These are phyloP conservation scores for Diaphora mendica DNA, from an alignment of 2,888 invertebrate genomes.

Conservation along the genomic window DNA sequence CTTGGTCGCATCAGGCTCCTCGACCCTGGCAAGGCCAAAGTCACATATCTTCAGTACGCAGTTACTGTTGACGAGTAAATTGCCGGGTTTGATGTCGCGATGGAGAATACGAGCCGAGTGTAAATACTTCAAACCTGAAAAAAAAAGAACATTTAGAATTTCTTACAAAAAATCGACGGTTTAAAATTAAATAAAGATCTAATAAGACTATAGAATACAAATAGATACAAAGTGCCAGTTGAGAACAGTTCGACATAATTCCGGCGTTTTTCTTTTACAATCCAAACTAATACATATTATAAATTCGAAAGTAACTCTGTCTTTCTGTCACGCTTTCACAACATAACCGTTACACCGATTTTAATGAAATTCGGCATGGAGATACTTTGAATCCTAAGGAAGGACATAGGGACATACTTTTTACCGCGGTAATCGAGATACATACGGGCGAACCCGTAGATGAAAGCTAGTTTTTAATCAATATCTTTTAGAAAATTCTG, in stretches of 20 bases:
- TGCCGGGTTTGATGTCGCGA: slow-evolving; percentile 99
- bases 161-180: background rate
- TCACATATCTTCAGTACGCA: slow-evolving; percentile 99
- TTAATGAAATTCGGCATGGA: too few species aligned
- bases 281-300: too few species aligned
- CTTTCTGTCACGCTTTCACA: too few species aligned
- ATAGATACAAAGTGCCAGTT: too few species aligned
- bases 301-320: too few species aligned
- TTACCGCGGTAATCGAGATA: too few species aligned
- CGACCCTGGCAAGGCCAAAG: slow-evolving; percentile 99
- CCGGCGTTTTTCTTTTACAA: background rate
- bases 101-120: slow-evolving; percentile 99
- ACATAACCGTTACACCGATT: too few species aligned
- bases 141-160: background rate
- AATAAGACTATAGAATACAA: too few species aligned
- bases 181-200: background rate
- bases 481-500: too few species aligned
- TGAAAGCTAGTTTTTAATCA: background rate
- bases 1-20: slow-evolving; percentile 96
- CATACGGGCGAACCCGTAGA: too few species aligned
- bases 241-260: background rate
- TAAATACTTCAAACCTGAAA: slow-evolving; percentile 97
- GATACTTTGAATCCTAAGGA: too few species aligned
- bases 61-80: slow-evolving; percentile 99
- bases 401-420: too few species aligned